Conservation (phyloP, 2,888 invertebrate species). For the Tenthredo amoena region DNA sequence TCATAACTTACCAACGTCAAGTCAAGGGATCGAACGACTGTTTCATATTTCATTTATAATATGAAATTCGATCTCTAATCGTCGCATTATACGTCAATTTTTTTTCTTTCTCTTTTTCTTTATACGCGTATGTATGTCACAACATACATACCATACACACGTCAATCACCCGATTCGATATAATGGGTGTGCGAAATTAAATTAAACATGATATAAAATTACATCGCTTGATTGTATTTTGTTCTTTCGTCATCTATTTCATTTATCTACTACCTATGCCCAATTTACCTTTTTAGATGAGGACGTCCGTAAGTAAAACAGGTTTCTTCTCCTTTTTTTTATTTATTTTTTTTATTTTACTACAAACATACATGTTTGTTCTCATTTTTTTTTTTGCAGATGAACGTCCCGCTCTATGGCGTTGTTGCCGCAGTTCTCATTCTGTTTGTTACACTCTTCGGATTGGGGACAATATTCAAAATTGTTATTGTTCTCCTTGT, state of each 20-base stretch:
- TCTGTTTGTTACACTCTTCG: constrained; percentile 70
- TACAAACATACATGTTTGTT: constrained; percentile 26
- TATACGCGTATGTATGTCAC: background rate
- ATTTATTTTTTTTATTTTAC: background rate
- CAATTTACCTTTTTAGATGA: background rate
- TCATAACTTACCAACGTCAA: constrained; percentile 16
- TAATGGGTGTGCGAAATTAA: constrained; percentile 49
- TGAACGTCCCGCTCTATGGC: constrained; percentile 74
- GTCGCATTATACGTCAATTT: background rate
- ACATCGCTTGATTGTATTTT: background rate
- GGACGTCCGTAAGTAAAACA: background rate
- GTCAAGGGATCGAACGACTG: background rate
- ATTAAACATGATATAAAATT: background rate
- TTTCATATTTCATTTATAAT: background rate
- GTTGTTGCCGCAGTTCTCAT: constrained; percentile 70
- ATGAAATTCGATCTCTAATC: background rate
- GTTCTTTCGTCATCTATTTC: constrained; percentile 6
- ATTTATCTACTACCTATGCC: background rate
- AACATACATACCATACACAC: background rate
- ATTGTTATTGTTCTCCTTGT: constrained; percentile 68
- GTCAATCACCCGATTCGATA: constrained; percentile 18
- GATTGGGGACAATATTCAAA: constrained; percentile 71
- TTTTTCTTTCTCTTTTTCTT: background rate
- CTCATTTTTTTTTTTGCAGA: constrained; percentile 67
- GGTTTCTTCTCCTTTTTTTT: constrained; percentile 25